Conservation (phyloP, 1,140 invertebrate genomes). For the Pentalonia nigronervosa region DNA sequence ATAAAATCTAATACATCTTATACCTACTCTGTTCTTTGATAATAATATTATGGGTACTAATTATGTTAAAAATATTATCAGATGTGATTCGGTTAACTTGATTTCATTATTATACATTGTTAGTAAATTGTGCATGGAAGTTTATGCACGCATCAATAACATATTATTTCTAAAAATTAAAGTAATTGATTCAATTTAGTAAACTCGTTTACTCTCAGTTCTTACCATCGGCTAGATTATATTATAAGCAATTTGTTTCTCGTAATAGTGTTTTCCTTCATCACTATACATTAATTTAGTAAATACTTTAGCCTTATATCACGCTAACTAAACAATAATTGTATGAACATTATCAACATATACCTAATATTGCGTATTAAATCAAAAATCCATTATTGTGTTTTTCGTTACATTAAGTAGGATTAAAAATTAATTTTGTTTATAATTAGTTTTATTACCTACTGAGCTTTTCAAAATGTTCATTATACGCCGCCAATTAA, state of each 20-base stretch:
- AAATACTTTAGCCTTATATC: not conserved
- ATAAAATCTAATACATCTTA: not conserved
- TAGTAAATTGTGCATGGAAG: not conserved
- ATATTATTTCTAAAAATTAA: not conserved
- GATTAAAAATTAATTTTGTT: constrained; percentile 31
- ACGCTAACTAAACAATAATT: not conserved
- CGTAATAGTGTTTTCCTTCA: not conserved
- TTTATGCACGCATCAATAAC: not conserved
- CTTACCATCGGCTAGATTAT: not conserved
- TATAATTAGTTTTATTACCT: constrained; percentile 13
- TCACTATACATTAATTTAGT: not conserved
- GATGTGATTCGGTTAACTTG: not conserved
- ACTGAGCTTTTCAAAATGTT: not conserved
- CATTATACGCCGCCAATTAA: not conserved
- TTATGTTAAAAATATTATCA: not conserved
- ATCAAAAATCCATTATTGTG: not conserved
- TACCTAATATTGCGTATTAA: not conserved
- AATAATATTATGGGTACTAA: not conserved
- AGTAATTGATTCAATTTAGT: constrained; percentile 5
- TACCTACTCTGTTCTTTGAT: not conserved
- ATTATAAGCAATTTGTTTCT: not conserved
- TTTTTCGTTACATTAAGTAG: not conserved
- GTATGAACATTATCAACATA: not conserved
- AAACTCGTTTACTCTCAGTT: not conserved
- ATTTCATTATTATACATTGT: not conserved